Conservation (phyloP, 1,140 invertebrate species). For the Capitella teleta region DNA sequence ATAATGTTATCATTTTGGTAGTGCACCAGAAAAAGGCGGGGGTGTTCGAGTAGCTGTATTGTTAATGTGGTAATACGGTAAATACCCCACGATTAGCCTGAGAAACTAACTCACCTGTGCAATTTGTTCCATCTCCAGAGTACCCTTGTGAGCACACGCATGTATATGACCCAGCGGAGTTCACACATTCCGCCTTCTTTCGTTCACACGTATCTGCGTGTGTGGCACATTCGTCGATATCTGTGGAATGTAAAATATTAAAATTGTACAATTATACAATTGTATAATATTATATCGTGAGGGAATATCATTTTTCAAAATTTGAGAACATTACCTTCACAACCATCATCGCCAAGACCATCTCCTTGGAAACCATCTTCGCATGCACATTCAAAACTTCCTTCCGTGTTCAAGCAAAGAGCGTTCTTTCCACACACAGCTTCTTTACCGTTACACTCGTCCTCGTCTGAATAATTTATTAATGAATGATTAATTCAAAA, state of each 20-base stretch:
- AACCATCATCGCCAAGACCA: not conserved
- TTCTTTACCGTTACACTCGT: not conserved
- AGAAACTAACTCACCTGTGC: too few species aligned
- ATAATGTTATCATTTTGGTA: too few species aligned
- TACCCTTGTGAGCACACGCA: too few species aligned
- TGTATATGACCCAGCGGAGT: slow-evolving; percentile 2
- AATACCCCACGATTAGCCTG: too few species aligned
- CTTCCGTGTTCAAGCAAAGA: not conserved
- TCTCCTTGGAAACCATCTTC: not conserved
- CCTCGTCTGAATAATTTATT: not conserved
- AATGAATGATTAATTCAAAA: not conserved
- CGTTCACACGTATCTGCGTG: not conserved
- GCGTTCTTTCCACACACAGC: not conserved
- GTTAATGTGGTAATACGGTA: too few species aligned
- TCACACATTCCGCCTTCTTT: not conserved
- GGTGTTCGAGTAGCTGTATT: too few species aligned
- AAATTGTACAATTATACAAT: not conserved
- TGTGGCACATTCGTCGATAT: slow-evolving; percentile 1
- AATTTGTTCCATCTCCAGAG: too few species aligned
- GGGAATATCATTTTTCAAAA: not conserved
- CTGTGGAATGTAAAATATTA: not conserved
- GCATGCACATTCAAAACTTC: not conserved
- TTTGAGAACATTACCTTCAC: not conserved
- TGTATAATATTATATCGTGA: not conserved
- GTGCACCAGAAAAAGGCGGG: too few species aligned